These are phyloP conservation scores for Conops quadrifasciatus DNA, from an alignment of 2,888 invertebrate genomes.

Conservation along the genomic window DNA sequence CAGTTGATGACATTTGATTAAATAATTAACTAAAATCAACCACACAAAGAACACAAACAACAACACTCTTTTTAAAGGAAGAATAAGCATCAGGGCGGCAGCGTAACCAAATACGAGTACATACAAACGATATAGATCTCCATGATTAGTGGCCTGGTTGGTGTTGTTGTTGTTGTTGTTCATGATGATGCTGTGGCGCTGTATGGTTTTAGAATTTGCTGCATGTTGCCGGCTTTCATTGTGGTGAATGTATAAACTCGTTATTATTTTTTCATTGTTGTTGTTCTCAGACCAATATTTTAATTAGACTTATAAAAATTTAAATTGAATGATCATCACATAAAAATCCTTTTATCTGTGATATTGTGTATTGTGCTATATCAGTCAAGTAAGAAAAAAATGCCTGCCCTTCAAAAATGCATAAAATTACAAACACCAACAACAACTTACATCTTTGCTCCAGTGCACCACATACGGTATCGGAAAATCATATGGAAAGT, in stretches of 20 bases:
- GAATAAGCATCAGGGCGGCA: background rate
- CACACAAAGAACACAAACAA: background rate
- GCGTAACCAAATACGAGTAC: background rate
- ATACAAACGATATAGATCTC: conserved; percentile 18
- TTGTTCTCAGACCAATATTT: too few species aligned
- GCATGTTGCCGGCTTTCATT: background rate
- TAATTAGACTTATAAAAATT: too few species aligned
- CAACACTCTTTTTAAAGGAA: background rate
- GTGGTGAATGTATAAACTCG: too few species aligned
- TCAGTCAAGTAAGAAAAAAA: background rate
- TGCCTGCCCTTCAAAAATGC: background rate
- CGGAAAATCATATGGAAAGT: conserved; percentile 85
- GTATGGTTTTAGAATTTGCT: background rate
- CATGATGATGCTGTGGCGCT: background rate
- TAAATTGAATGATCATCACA: too few species aligned
- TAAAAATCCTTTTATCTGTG: background rate
- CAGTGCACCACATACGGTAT: conserved; percentile 89
- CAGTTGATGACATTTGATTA: conserved; percentile 18
- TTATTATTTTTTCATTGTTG: too few species aligned
- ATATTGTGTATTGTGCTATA: too few species aligned
- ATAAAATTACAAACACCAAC: background rate
- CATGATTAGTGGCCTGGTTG: background rate
- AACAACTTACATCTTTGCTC: conserved; percentile 84
- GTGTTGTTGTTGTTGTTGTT: background rate
- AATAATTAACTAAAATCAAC: background rate